Base-by-base conservation (phyloP, 2,113 vertebrate genomes). In the Sylvilagus bachmani region DNA sequence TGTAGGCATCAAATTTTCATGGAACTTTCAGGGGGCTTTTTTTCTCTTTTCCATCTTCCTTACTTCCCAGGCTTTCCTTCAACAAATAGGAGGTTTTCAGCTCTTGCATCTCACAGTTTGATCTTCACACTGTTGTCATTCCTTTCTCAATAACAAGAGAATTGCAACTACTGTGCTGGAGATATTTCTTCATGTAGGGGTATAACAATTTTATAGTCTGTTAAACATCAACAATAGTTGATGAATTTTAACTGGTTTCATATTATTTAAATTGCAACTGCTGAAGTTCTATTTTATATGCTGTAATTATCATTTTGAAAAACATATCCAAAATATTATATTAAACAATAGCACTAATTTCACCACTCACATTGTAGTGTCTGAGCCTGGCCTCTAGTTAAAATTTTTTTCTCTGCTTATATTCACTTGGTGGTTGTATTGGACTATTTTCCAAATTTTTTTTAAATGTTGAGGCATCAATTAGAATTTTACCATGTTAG, bases 191-290 rank as follows among this genome's bases (percentile, higher is more conserved):
- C 90, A 22, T 78, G 25, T 51, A 90, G 16, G 38, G 33, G 24
- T 64, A 58, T 64, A 74, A n/a, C 79, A 82, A 91, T 79, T 44
- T 71, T 75, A 10, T 61, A 12, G 29, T 79, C 36, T 92, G 67
- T 89, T 82, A 25, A 95, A n/a, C 25, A 77, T 73, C 62, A 90
- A 16, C 24, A 77, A 8, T 61, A 78, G 69, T 62, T 88, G 80
- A 71, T 78, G 38, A 73, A 71, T 61, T 58, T 55, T 71, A 70
- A 93, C 31, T 53, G 86, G 25, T n/a, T 44, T 22, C 69, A 70
- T 64, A 36, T 61, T 86, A 29, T 64, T 90, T 81, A 69, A 66
- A 85, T 86, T 89, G 33, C 31, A 80, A 71, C 16, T 66, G 62
- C 31, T 33, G 0, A 58, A 82, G 10, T 49, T 69, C 25, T 70